These are phyloP conservation scores for Palaemon carinicauda DNA, from an alignment of 1,140 invertebrate genomes.

Conservation along the genomic window DNA sequence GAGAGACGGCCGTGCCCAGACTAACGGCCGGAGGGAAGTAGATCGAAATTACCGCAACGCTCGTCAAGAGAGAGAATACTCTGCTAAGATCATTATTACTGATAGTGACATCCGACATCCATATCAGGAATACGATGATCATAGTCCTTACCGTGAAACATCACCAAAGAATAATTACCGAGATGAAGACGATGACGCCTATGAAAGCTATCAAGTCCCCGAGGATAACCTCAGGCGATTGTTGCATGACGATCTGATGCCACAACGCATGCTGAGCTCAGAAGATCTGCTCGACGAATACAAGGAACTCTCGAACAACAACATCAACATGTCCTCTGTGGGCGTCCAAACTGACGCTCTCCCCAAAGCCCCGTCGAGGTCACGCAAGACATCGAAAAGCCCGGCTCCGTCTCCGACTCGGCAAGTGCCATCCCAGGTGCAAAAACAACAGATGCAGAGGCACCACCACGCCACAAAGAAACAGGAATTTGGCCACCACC, in stretches of 20 bases:
- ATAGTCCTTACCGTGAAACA: neutral
- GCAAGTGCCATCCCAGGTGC: neutral
- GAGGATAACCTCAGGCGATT: constrained; percentile 15
- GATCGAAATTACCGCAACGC: constrained; percentile 18
- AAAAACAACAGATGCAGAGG: neutral
- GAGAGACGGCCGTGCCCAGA: neutral
- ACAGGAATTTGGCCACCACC: neutral
- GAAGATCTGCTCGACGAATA: constrained; percentile 33
- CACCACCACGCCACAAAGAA: neutral
- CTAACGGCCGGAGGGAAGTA: neutral
- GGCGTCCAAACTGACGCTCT: constrained; percentile 51
- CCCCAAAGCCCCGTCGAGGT: constrained; percentile 5
- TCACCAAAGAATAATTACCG: neutral
- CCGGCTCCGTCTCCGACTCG: neutral
- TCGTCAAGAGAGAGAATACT: constrained; percentile 29
- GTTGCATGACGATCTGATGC: constrained; percentile 2
- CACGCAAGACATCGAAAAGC: neutral
- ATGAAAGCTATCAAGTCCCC: constrained; percentile 53
- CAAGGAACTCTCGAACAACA: constrained; percentile 50
- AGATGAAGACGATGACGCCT: constrained; percentile 55
- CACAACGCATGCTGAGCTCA: neutral
- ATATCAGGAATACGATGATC: constrained; percentile 10
- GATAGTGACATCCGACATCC: constrained; percentile 23
- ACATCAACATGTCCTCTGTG: constrained; percentile 58
- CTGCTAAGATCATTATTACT: constrained; percentile 59